These are phyloP conservation scores for Tetramorium simillimum DNA, from an alignment of 1,140 invertebrate genomes.

Conservation along the genomic window DNA sequence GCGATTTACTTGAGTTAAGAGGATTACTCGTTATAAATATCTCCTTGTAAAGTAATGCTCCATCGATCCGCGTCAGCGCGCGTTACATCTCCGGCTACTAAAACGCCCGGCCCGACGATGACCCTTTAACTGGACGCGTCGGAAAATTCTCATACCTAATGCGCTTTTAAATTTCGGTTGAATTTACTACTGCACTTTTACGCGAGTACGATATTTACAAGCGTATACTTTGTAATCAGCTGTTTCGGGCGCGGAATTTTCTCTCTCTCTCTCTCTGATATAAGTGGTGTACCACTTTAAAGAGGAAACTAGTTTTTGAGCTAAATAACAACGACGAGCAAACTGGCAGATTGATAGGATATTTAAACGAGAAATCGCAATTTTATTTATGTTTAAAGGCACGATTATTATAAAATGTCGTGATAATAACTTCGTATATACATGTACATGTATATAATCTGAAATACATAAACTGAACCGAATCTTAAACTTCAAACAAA, in stretches of 20 bases:
- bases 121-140: slow-evolving; percentile 8
- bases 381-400: not conserved
- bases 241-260: not conserved
- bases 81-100: slow-evolving; percentile 10
- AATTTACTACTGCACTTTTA: slow-evolving; percentile 10
- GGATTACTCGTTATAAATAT: slow-evolving; percentile 17
- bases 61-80: slow-evolving; percentile 42
- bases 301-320: not conserved
- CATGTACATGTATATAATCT: not conserved
- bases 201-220: not conserved
- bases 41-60: slow-evolving; percentile 12
- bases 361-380: not conserved
- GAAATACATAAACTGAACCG: not conserved
- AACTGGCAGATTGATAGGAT: not conserved
- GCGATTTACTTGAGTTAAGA: not conserved
- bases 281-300: not conserved
- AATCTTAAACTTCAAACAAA: not conserved
- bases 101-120: slow-evolving; percentile 10
- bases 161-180: slow-evolving; percentile 1
- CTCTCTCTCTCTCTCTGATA: not conserved
- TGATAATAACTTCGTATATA: not conserved
- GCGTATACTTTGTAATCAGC: not conserved
- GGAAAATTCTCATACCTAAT: not conserved
- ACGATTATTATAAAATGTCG: not conserved
- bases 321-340: not conserved